Conservation (phyloP, 2,113 vertebrate genomes). For the Daphoenositta chrysoptera region DNA sequence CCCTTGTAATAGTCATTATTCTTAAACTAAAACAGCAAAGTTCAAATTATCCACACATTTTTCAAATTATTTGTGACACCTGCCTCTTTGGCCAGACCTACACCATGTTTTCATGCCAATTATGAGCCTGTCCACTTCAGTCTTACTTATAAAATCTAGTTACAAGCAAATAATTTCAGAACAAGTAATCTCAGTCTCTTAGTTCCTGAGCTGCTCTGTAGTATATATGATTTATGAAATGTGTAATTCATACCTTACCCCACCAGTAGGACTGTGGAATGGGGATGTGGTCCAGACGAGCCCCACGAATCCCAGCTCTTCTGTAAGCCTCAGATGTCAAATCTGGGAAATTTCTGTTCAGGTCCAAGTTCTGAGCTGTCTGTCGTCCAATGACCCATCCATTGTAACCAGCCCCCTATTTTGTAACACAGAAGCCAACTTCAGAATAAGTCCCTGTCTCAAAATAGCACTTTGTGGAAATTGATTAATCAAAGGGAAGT, state of each 20-base stretch:
- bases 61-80: background rate
- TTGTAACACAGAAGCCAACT: background rate
- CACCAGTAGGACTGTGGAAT: constrained; percentile 94
- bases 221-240: background rate
- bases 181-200: background rate
- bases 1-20: background rate
- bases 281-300: constrained; percentile 84
- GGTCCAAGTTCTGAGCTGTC: constrained; percentile 91
- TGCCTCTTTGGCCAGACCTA: background rate
- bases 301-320: constrained; percentile 75
- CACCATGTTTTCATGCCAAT: background rate
- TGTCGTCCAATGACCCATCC: constrained; percentile 89
- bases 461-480: background rate
- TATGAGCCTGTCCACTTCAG: background rate
- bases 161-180: background rate
- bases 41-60: background rate
- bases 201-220: background rate
- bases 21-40: background rate
- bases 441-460: background rate
- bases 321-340: constrained; percentile 87
- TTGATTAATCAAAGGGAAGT: background rate
- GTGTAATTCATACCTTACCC: constrained; percentile 83
- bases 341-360: constrained; percentile 97
- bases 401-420: constrained; percentile 88
- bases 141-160: background rate